Evolutionary conservation across 2,113 vertebrate genomes (phyloP), one percentile per base, ranked within the genome.

Genomic region (Candoia aspera): DNA sequence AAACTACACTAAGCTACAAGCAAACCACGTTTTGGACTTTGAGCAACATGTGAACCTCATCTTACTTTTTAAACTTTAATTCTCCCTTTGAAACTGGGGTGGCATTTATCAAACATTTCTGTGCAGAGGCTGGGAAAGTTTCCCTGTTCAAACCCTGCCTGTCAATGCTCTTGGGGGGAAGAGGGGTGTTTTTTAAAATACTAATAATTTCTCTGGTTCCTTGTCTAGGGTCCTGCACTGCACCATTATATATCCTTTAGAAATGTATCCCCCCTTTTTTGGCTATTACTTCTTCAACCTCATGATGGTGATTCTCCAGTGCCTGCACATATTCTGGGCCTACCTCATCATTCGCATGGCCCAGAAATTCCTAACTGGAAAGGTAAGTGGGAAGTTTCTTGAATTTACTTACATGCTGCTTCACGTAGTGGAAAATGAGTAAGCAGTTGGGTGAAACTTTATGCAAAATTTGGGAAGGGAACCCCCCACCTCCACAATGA

Each of bases 251-350:
- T 99, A 98, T 83, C 99, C 99, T 0, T 94, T 99, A 94, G 98
- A 98, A 1, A 86, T 99, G 53, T 99, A 99, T 84, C 96, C 98
- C 0, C 96, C 99, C 1, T 99, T 99, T 96, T 99, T 99, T 0
- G 99, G 99, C 2, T 99, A 99, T 91, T 99, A 99, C 96, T 99
- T 99, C 97, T 99, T 99, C 96, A 99, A 99, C 4, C 95, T 95
- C 86, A 98, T 99, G 96, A 96, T 99, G 97, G 97, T 97, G 84
- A 96, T 98, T 87, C 97, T 99, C 23, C 99, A 99, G 95, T 97
- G 97, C 88, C 98, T 99, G 89, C 99, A 99, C 88, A 87, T 99
- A 95, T 99, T 99, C 97, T 99, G 99, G 99, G 99, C 99, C 19
- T 98, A 96, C 94, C 98, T 99, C 96, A 99, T 99, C 94, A 96